Conservation (phyloP, 1,140 invertebrate species). For the Drosophila micromelanica region DNA sequence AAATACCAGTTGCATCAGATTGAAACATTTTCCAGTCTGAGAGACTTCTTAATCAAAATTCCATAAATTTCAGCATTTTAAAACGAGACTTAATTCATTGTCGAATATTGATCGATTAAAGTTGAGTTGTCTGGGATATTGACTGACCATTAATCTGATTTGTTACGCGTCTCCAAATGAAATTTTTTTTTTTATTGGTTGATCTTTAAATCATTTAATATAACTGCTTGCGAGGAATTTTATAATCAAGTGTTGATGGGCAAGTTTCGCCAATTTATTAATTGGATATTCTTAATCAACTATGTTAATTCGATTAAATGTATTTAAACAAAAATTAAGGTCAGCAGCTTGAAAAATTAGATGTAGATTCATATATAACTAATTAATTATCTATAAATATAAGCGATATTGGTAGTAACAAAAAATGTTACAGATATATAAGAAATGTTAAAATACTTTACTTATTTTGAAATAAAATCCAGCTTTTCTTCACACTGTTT, state of each 20-base stretch:
- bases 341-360: slow-evolving; percentile 1
- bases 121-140: slow-evolving; percentile 52
- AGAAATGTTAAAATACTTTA: too few species aligned
- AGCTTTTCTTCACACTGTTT: too few species aligned
- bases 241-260: slow-evolving; percentile 69
- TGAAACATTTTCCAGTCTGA: slow-evolving; percentile 54
- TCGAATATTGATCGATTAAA: slow-evolving; percentile 3
- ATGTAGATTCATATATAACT: not conserved
- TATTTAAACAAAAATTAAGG: slow-evolving; percentile 20
- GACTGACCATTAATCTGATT: slow-evolving; percentile 62
- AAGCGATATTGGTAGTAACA: too few species aligned
- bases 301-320: slow-evolving; percentile 25
- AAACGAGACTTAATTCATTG: too few species aligned
- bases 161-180: slow-evolving; percentile 39
- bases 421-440: too few species aligned
- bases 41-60: slow-evolving; percentile 69
- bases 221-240: not conserved
- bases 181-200: not conserved
- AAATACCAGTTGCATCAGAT: slow-evolving; percentile 30
- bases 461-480: too few species aligned
- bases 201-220: slow-evolving; percentile 14
- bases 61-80: slow-evolving; percentile 71
- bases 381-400: not conserved
- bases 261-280: slow-evolving; percentile 39
- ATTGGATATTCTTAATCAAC: slow-evolving; percentile 45